These are phyloP conservation scores for Ginglymostoma cirratum DNA, from an alignment of 2,113 vertebrate genomes.

Conservation along the genomic window DNA sequence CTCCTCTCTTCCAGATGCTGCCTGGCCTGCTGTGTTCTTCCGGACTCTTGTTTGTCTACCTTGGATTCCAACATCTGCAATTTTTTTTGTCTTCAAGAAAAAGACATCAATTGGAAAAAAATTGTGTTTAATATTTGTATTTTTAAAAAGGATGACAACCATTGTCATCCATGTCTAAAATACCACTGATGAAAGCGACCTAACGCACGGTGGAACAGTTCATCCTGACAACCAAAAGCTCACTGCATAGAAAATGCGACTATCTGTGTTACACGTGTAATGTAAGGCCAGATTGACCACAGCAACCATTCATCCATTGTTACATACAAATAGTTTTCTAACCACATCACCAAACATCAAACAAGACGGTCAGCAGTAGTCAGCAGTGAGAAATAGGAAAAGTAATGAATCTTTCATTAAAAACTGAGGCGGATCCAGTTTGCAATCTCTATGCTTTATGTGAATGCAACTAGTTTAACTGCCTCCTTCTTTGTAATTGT, in stretches of 20 bases:
- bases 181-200: background rate
- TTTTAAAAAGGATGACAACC: background rate
- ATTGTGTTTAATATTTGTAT: background rate
- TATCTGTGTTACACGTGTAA: no score
- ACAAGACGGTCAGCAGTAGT: slow-evolving; percentile 31
- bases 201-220: background rate
- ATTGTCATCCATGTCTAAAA: background rate
- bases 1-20: no score
- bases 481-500: background rate
- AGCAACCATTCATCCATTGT: background rate
- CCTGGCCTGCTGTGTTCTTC: no score
- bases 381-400: background rate
- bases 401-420: slow-evolving; percentile 15
- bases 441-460: background rate
- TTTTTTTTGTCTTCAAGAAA: no score
- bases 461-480: background rate
- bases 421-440: background rate
- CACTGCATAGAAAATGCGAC: background rate
- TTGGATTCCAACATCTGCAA: no score
- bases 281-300: background rate
- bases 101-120: background rate
- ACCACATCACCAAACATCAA: slow-evolving; percentile 9
- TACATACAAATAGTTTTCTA: slow-evolving; percentile 23
- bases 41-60: no score
- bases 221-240: background rate